Evolutionary conservation across 2,888 invertebrate species (phyloP).

Genomic region (Corbicula japonica): DNA sequence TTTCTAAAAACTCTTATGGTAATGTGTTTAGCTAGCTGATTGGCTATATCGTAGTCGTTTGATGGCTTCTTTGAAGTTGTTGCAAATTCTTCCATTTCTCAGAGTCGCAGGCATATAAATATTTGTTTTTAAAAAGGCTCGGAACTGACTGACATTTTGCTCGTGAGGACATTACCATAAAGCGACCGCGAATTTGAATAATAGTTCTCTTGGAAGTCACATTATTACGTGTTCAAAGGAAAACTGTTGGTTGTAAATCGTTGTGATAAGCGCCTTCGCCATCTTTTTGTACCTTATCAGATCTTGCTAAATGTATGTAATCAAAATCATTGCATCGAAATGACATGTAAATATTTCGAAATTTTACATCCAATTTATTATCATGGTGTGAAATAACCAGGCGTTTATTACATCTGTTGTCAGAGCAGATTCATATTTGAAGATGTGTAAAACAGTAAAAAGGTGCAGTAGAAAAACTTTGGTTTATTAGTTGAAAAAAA

Average conservation of each 20-base stretch:
- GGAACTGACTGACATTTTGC: slow-evolving; percentile 29
- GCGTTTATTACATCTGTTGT: slow-evolving; percentile 24
- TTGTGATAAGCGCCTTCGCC: slow-evolving; percentile 50
- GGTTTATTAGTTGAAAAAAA: too few species aligned
- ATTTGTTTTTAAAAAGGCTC: slow-evolving; percentile 8
- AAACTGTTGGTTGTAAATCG: slow-evolving; percentile 58
- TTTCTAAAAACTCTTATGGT: too few species aligned
- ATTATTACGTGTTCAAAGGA: slow-evolving; percentile 68
- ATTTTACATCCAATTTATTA: slow-evolving; percentile 43
- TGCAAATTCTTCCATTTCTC: not conserved
- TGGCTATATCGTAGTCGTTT: slow-evolving; percentile 6
- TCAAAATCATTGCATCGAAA: slow-evolving; percentile 66
- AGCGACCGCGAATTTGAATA: slow-evolving; percentile 62
- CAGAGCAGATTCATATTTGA: not conserved
- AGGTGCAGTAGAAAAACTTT: too few species aligned
- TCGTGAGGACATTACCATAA: slow-evolving; percentile 46
- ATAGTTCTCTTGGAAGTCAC: slow-evolving; percentile 59
- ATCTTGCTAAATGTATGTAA: slow-evolving; percentile 62
- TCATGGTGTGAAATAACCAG: slow-evolving; percentile 36
- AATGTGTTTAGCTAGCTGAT: too few species aligned
- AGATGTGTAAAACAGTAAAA: slow-evolving; percentile 7
- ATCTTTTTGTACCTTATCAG: slow-evolving; percentile 64
- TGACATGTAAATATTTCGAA: slow-evolving; percentile 60
- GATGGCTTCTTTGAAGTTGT: slow-evolving; percentile 7
- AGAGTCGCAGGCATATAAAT: slow-evolving; percentile 16